Evolutionary conservation across 2,888 invertebrate genomes (phyloP).

Genomic region (Spilarctia lutea): DNA sequence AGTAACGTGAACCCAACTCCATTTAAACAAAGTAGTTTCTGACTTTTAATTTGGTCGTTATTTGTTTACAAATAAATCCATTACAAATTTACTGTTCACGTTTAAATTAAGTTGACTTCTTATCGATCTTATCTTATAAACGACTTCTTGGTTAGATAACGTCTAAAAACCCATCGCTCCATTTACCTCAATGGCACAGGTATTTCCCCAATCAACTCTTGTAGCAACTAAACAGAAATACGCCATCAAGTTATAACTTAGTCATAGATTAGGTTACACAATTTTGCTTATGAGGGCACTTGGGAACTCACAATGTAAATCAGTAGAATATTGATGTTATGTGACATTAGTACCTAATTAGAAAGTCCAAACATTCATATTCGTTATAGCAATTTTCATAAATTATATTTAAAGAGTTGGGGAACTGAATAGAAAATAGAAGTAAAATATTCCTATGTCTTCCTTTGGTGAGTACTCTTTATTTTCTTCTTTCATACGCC

Average conservation of each 20-base stretch:
- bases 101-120: neutral
- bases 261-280: neutral
- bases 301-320: neutral
- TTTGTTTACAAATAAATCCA: neutral
- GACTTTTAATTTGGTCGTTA: neutral
- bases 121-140: neutral
- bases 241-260: neutral
- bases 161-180: neutral
- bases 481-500: no score
- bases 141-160: neutral
- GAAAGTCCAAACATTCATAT: neutral
- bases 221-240: neutral
- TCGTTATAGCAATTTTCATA: neutral
- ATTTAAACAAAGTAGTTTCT: no score
- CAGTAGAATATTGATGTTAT: neutral
- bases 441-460: no score
- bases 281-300: neutral
- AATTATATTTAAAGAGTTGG: neutral
- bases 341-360: neutral
- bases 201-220: neutral
- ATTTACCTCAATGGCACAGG: neutral
- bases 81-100: neutral
- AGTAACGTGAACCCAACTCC: no score
- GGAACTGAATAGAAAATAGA: neutral
- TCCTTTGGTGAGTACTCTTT: no score